phyloP scores from a whole-genome alignment of 2,888 invertebrate species.

The Catocala nupta region DNA sequence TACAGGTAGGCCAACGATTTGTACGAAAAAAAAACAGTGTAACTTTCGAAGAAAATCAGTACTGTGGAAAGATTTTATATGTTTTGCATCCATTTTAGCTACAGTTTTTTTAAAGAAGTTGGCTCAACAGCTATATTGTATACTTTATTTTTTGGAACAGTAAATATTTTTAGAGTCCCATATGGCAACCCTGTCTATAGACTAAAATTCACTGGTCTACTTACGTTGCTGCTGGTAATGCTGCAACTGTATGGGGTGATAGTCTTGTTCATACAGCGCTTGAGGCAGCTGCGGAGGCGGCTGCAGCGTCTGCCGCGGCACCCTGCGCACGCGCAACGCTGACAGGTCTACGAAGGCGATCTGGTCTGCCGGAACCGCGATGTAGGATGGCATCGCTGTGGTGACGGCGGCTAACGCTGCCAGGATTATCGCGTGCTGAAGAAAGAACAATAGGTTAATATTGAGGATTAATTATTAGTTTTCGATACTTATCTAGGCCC shows the following conservation, averaged over 20 bases:
- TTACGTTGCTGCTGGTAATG: slow-evolving; percentile 74
- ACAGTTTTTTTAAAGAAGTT: too few species aligned
- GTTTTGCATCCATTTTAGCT: too few species aligned
- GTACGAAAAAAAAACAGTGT: too few species aligned
- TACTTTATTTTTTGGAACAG: too few species aligned
- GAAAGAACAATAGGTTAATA: slow-evolving; percentile 30
- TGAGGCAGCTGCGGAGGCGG: slow-evolving; percentile 56
- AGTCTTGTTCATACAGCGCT: slow-evolving; percentile 69
- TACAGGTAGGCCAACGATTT: too few species aligned
- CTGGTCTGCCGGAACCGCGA: slow-evolving; percentile 88
- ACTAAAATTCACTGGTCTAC: slow-evolving; percentile 38
- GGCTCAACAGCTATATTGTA: too few species aligned
- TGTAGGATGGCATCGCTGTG: slow-evolving; percentile 85
- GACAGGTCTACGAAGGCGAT: slow-evolving; percentile 87
- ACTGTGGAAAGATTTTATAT: too few species aligned
- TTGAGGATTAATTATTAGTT: neutral
- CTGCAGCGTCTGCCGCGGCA: slow-evolving; percentile 75
- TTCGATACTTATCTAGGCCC: too few species aligned
- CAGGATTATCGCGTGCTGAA: slow-evolving; percentile 71
- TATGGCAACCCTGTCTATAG: too few species aligned
- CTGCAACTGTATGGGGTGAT: slow-evolving; percentile 66
- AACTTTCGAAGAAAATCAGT: too few species aligned
- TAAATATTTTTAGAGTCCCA: too few species aligned
- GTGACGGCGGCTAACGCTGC: slow-evolving; percentile 64
- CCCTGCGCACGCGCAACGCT: slow-evolving; percentile 69